Conservation (phyloP, 1,140 invertebrate species). For the Saccostrea cuccullata region DNA sequence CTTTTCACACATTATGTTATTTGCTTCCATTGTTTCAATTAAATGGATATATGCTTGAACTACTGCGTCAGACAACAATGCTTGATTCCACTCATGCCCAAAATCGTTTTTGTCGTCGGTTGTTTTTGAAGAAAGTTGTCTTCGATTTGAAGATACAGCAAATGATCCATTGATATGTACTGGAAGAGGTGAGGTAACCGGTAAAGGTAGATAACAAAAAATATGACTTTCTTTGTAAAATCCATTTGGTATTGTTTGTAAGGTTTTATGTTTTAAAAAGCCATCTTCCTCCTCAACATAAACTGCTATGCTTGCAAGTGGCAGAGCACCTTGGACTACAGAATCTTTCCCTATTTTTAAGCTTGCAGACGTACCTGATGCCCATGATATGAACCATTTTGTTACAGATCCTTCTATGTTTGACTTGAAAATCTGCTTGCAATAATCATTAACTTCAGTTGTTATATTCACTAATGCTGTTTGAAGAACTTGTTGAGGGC, state of each 20-base stretch:
- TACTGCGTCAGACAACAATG: constrained; percentile 43
- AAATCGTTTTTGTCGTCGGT: constrained; percentile 47
- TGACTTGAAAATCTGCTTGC: neutral
- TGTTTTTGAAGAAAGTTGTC: constrained; percentile 42
- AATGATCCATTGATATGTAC: constrained; percentile 64
- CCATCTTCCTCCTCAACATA: constrained; percentile 46
- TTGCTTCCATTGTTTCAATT: neutral
- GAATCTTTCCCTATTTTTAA: neutral
- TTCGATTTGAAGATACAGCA: constrained; percentile 39
- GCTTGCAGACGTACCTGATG: constrained; percentile 53
- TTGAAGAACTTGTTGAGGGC: neutral
- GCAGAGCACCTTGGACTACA: constrained; percentile 48
- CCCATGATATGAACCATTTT: constrained; percentile 62
- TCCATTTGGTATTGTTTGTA: constrained; percentile 43
- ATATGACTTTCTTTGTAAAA: constrained; percentile 65
- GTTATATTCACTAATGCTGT: neutral
- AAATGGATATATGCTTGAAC: constrained; percentile 41
- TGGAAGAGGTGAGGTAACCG: constrained; percentile 54
- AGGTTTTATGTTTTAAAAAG: neutral
- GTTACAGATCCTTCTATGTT: neutral
- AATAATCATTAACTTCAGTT: neutral
- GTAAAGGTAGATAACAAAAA: constrained; percentile 66
- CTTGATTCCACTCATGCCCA: constrained; percentile 47
- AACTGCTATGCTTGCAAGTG: constrained; percentile 58
- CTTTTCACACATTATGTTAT: neutral